Percentiles rank a stretch among this genome's conserved stretches.
These are phyloP conservation scores for Cordilura impudica DNA, from an alignment of 2,888 invertebrate genomes.

Conservation along the genomic window DNA sequence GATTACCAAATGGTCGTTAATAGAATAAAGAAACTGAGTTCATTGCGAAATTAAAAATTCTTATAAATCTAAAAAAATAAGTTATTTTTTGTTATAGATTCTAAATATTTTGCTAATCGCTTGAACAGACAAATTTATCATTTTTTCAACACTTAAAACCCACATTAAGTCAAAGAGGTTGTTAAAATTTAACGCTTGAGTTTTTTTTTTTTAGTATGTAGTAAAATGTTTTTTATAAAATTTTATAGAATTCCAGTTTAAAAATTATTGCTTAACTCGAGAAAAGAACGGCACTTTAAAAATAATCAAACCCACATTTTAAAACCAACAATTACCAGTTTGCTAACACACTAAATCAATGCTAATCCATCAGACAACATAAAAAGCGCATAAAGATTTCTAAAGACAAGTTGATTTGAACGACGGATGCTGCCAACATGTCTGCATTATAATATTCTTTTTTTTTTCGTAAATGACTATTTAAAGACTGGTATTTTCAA, in stretches of 20 bases:
- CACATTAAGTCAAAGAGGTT: slow-evolving; percentile 26
- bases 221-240: neutral
- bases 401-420: slow-evolving; percentile 26
- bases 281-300: slow-evolving; percentile 10
- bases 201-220: slow-evolving; percentile 3
- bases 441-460: slow-evolving; percentile 33
- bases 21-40: too few relatives aligned
- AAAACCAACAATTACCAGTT: slow-evolving; percentile 7
- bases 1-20: too few relatives aligned
- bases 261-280: slow-evolving; percentile 15
- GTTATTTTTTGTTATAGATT: too few relatives aligned
- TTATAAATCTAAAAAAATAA: too few relatives aligned
- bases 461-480: neutral
- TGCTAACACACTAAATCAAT: neutral
- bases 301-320: slow-evolving; percentile 41
- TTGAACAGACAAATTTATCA: slow-evolving; percentile 22
- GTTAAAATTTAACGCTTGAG: slow-evolving; percentile 33
- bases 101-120: neutral
- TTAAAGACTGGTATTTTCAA: slow-evolving; percentile 16
- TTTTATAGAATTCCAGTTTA: neutral
- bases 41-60: too few relatives aligned
- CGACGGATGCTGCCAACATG: slow-evolving; percentile 59
- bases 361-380: slow-evolving; percentile 4
- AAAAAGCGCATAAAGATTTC: neutral
- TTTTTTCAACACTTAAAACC: slow-evolving; percentile 29